These are phyloP conservation scores for Pundamilia nyererei DNA, from an alignment of 2,113 vertebrate species.

Conservation along the genomic window DNA sequence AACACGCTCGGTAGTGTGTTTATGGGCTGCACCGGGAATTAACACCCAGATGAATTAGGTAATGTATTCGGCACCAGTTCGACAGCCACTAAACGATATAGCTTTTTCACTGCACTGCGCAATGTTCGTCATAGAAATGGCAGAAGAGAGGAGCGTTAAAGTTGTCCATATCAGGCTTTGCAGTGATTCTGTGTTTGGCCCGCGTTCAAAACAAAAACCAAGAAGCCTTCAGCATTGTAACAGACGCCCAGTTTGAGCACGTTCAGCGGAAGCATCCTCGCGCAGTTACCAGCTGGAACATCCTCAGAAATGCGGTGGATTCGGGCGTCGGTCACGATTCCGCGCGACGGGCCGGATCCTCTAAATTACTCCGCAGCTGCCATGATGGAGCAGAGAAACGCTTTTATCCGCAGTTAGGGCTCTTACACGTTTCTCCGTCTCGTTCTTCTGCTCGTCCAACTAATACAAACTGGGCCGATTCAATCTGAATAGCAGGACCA, in stretches of 20 bases:
- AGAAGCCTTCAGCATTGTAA: constrained; percentile 26
- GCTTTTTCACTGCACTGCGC: constrained; percentile 72
- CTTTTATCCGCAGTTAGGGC: background rate
- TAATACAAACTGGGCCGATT: constrained; percentile 51
- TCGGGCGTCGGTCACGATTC: background rate
- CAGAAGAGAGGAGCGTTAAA: background rate
- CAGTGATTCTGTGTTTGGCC: constrained; percentile 27
- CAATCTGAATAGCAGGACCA: constrained; percentile 27
- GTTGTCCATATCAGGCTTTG: constrained; percentile 1
- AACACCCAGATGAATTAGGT: constrained; percentile 23
- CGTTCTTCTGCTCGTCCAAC: constrained; percentile 31
- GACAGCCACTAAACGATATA: constrained; percentile 38
- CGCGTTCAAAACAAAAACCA: constrained; percentile 38
- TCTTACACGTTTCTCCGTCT: background rate
- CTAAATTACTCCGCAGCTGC: background rate
- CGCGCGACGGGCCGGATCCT: background rate
- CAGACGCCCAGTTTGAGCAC: constrained; percentile 53
- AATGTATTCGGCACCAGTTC: constrained; percentile 36
- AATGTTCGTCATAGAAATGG: constrained; percentile 46
- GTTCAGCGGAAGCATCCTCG: constrained; percentile 46
- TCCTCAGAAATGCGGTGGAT: constrained; percentile 8
- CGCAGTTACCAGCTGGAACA: constrained; percentile 32
- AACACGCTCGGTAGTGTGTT: background rate
- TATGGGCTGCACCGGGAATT: background rate
- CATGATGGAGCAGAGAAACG: background rate